Evolutionary conservation across 2,113 vertebrate genomes (phyloP).

Genomic region (Empidonax alnorum): DNA sequence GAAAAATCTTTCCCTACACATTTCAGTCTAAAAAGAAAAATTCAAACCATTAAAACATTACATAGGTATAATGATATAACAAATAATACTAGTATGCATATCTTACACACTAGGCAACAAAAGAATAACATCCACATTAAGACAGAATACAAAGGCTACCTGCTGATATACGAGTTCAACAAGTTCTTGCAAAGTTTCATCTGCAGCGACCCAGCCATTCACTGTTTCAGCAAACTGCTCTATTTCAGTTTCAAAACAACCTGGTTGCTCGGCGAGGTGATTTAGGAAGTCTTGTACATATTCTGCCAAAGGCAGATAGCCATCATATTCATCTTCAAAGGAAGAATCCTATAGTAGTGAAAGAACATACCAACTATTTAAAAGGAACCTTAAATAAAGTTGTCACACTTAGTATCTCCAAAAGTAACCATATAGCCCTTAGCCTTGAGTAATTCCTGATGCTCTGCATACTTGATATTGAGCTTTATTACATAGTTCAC

Average conservation of each 20-base stretch:
- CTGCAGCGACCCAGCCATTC: conserved; percentile 85
- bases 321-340: conserved; percentile 79
- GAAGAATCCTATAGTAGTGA: conserved; percentile 60
- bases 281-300: conserved; percentile 89
- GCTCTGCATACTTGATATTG: not conserved
- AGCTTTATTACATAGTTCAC: not conserved
- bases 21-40: not conserved
- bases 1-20: not conserved
- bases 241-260: conserved; percentile 90
- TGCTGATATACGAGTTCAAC: conserved; percentile 92
- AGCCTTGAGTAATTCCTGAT: not conserved
- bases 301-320: conserved; percentile 80
- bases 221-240: conserved; percentile 83
- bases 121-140: not conserved
- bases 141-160: conserved; percentile 69
- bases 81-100: not conserved
- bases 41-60: not conserved
- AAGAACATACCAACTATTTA: not conserved
- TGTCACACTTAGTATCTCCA: not conserved
- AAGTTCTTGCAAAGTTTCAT: conserved; percentile 86
- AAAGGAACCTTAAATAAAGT: not conserved
- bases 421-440: not conserved
- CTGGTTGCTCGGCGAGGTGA: conserved; percentile 89
- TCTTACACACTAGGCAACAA: not conserved
- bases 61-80: not conserved